A percentile compares a stretch with the other conserved stretches of the same genome.
Evolutionary conservation across 2,797 vertebrate genomes (phyloP).

Genomic region (Rhodeus uyekii): DNA sequence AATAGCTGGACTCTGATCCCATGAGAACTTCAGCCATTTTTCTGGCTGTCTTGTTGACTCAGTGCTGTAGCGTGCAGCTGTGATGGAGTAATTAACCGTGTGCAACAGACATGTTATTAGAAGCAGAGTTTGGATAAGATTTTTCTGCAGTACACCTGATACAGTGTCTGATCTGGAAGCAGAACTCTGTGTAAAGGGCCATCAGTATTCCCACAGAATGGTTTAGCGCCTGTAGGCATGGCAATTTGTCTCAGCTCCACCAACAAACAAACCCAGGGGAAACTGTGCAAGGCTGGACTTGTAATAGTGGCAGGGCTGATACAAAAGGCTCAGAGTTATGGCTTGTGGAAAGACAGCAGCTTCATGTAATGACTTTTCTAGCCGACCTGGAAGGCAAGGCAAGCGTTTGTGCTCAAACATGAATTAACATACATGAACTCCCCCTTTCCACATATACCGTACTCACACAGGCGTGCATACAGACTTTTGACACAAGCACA

Average conservation of each 20-base stretch:
- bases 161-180: slow-evolving; percentile 36
- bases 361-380: slow-evolving; percentile 41
- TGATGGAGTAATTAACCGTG: slow-evolving; percentile 47
- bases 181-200: slow-evolving; percentile 34
- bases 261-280: slow-evolving; percentile 48
- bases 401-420: slow-evolving; percentile 3
- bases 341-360: slow-evolving; percentile 17
- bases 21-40: slow-evolving; percentile 24
- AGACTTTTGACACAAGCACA: slow-evolving; percentile 11
- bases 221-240: slow-evolving; percentile 40
- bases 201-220: slow-evolving; percentile 47
- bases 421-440: slow-evolving; percentile 21
- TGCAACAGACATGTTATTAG: slow-evolving; percentile 46
- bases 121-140: slow-evolving; percentile 31
- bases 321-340: slow-evolving; percentile 32
- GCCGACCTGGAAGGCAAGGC: slow-evolving; percentile 7
- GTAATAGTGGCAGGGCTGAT: slow-evolving; percentile 41
- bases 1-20: slow-evolving; percentile 30
- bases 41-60: slow-evolving; percentile 24
- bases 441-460: not conserved
- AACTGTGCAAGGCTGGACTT: slow-evolving; percentile 45
- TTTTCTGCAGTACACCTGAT: slow-evolving; percentile 29
- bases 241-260: slow-evolving; percentile 51
- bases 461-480: not conserved
- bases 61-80: slow-evolving; percentile 3